phyloP scores from a whole-genome alignment of 2,888 invertebrate species.

The Acronicta alni region DNA sequence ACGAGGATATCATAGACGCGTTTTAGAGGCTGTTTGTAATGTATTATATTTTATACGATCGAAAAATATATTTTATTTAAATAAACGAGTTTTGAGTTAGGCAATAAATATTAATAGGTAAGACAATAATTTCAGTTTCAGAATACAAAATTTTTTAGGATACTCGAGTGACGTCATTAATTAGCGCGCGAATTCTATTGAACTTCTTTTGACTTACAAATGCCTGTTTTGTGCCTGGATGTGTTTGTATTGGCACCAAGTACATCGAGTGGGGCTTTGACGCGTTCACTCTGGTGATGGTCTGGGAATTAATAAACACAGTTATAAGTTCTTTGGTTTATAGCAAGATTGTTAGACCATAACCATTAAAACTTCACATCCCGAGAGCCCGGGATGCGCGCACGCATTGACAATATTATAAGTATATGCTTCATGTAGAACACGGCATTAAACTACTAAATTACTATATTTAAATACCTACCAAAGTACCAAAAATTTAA shows the following conservation, averaged over 20 bases:
- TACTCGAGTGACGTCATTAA: background rate
- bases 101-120: no score
- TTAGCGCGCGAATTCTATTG: background rate
- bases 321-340: slow-evolving; percentile 9
- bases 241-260: slow-evolving; percentile 27
- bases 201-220: slow-evolving; percentile 30
- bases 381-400: background rate
- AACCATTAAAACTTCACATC: background rate
- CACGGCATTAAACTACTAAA: no score
- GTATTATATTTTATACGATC: no score
- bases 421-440: no score
- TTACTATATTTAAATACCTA: no score
- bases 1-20: no score
- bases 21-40: no score
- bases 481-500: no score
- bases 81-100: no score
- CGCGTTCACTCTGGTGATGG: slow-evolving; percentile 41
- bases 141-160: background rate
- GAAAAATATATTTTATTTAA: no score
- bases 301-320: slow-evolving; percentile 39
- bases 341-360: slow-evolving; percentile 6
- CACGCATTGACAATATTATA: background rate
- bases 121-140: no score
- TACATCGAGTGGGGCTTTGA: slow-evolving; percentile 31
- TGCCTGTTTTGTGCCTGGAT: slow-evolving; percentile 24